Evolutionary conservation across 2,113 vertebrate species (phyloP).

Genomic region (Toxotes chatareus): DNA sequence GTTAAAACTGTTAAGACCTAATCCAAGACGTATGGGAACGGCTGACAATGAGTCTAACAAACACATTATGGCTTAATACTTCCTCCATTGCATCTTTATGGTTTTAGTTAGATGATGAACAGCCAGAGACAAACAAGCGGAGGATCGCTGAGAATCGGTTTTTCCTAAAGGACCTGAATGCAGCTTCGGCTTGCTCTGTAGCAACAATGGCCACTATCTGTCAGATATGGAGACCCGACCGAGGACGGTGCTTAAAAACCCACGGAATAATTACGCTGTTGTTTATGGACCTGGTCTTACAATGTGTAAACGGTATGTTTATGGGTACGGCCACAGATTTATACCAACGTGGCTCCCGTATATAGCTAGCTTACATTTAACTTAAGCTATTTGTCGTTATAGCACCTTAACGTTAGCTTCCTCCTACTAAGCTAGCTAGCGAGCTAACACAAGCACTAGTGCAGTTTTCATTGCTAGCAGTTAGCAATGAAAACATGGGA

Average conservation of each 20-base stretch:
- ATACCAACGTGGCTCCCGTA: rapidly evolving
- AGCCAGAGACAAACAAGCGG: neutral
- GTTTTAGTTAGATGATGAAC: neutral
- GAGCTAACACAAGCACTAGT: constrained; percentile 11
- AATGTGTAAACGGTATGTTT: constrained; percentile 78
- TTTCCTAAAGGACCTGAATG: constrained; percentile 28
- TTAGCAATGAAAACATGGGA: neutral
- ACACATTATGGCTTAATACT: neutral
- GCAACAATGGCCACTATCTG: constrained; percentile 74
- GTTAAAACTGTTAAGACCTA: neutral
- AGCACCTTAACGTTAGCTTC: constrained; percentile 18
- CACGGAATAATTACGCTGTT: constrained; percentile 71
- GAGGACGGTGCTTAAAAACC: constrained; percentile 71
- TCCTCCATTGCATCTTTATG: neutral
- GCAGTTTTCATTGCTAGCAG: neutral
- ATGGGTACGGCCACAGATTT: rapidly evolving
- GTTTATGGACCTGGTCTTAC: constrained; percentile 70
- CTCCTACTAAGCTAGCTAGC: constrained; percentile 30
- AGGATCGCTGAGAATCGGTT: rapidly evolving
- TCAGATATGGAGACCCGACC: constrained; percentile 68
- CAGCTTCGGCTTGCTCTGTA: constrained; percentile 17
- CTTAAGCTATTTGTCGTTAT: neutral
- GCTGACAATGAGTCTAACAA: neutral
- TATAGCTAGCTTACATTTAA: neutral
- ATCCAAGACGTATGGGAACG: neutral